These are phyloP conservation scores for Patiria pectinifera DNA, from an alignment of 53 echinoderm and acorn worm species.

Conservation along the genomic window DNA sequence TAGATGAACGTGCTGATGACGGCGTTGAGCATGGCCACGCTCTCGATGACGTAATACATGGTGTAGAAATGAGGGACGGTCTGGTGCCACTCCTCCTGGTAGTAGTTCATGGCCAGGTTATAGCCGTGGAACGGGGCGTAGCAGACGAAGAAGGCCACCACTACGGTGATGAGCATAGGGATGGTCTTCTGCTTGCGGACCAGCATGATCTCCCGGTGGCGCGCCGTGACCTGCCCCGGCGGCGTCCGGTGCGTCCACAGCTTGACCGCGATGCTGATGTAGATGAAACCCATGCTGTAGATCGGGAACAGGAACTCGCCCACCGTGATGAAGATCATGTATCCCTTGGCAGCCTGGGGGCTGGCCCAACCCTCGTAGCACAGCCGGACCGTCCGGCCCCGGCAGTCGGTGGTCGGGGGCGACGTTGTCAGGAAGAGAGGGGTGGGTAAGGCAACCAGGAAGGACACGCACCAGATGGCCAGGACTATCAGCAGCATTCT, in stretches of 20 bases:
- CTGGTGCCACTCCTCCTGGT: slow-evolving; percentile 56
- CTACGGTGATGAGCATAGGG: slow-evolving; percentile 93
- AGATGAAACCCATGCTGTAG: slow-evolving; percentile 87
- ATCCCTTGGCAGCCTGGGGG: slow-evolving; percentile 64
- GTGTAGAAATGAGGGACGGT: slow-evolving; percentile 47
- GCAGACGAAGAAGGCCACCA: slow-evolving; percentile 94
- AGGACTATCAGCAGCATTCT: slow-evolving; percentile 75
- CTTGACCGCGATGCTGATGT: slow-evolving; percentile 87
- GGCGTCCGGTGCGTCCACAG: slow-evolving; percentile 94
- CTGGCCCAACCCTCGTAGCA: slow-evolving; percentile 87
- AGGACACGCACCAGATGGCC: slow-evolving; percentile 83
- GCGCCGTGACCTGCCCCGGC: slow-evolving; percentile 87
- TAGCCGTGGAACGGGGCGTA: slow-evolving; percentile 93
- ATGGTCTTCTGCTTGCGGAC: slow-evolving; percentile 95
- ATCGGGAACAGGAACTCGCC: slow-evolving; percentile 89
- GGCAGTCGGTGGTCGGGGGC: slow-evolving; percentile 49
- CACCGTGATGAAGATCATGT: slow-evolving; percentile 80
- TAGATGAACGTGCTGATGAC: slow-evolving; percentile 95
- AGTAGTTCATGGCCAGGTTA: slow-evolving; percentile 75
- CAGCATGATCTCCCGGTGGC: slow-evolving; percentile 89
- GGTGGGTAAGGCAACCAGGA: slow-evolving; percentile 86
- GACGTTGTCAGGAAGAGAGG: slow-evolving; percentile 60
- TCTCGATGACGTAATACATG: slow-evolving; percentile 82
- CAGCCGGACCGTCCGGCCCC: slow-evolving; percentile 35
- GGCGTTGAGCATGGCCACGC: slow-evolving; percentile 88